Conservation (phyloP, 2,888 invertebrate genomes). For the Gerris lacustris region DNA sequence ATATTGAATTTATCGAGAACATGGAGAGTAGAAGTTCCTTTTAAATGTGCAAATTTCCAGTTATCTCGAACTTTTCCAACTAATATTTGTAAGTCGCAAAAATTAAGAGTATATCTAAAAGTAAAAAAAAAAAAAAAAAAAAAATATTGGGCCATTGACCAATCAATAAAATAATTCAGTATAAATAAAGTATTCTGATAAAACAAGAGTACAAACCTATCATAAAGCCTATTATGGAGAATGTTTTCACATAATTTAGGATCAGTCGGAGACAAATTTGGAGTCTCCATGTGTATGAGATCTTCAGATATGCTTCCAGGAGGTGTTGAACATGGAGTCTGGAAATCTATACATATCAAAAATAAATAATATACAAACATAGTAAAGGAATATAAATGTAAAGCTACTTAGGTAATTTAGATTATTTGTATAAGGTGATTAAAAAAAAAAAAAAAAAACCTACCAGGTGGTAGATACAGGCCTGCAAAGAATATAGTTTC, state of each 20-base stretch:
- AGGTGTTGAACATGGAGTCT: constrained; percentile 79
- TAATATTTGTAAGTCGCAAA: constrained; percentile 74
- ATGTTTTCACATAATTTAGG: constrained; percentile 46
- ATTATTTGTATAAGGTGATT: too few species aligned
- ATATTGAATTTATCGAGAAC: constrained; percentile 69
- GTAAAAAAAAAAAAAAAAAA: not conserved
- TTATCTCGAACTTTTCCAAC: constrained; percentile 80
- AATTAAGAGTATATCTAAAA: constrained; percentile 47
- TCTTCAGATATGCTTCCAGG: constrained; percentile 63
- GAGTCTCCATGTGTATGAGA: constrained; percentile 30
- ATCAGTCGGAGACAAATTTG: constrained; percentile 33
- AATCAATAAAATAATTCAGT: constrained; percentile 6
- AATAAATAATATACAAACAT: constrained; percentile 9
- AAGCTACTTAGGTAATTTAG: not conserved
- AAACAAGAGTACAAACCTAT: constrained; percentile 47
- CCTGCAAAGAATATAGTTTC: too few species aligned
- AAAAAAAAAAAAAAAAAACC: too few species aligned
- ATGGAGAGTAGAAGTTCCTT: constrained; percentile 72
- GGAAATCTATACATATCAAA: constrained; percentile 47
- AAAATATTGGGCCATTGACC: not conserved
- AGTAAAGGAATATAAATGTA: not conserved
- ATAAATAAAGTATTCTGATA: not conserved
- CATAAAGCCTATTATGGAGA: constrained; percentile 58
- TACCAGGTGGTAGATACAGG: too few species aligned
- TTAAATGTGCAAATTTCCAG: constrained; percentile 76